phyloP scores from a whole-genome alignment of 1,140 invertebrate species.

The Nymphalis io region DNA sequence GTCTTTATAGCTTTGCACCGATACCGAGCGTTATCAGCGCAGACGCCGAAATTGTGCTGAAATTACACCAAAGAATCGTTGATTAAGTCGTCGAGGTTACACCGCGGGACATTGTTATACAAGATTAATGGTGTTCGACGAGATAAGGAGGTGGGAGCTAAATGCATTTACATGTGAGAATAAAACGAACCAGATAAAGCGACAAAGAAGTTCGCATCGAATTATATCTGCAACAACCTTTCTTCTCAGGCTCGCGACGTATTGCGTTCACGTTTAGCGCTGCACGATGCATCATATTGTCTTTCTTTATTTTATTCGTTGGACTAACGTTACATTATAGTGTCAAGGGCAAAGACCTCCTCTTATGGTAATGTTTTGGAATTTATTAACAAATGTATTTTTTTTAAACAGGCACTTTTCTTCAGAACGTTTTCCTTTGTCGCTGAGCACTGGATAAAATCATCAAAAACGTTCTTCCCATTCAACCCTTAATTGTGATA shows the following conservation, averaged over 20 bases:
- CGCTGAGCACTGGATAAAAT: no score
- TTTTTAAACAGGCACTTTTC: no score
- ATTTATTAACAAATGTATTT: no score
- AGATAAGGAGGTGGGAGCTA: slow-evolving; percentile 76
- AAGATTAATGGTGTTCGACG: slow-evolving; percentile 75
- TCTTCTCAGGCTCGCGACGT: slow-evolving; percentile 50
- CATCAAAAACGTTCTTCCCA: no score
- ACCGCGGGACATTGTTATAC: slow-evolving; percentile 73
- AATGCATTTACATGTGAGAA: slow-evolving; percentile 80
- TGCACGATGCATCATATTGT: background rate
- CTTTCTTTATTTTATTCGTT: background rate
- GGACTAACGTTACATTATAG: background rate
- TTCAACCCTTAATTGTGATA: no score
- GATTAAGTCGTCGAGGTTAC: slow-evolving; percentile 72
- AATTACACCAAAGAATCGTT: slow-evolving; percentile 52
- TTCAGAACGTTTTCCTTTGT: no score
- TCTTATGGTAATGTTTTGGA: no score
- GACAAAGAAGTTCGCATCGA: slow-evolving; percentile 67
- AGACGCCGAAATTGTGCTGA: slow-evolving; percentile 56
- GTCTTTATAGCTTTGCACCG: slow-evolving; percentile 46
- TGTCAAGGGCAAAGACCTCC: no score
- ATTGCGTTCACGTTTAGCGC: slow-evolving; percentile 20
- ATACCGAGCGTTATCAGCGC: slow-evolving; percentile 55
- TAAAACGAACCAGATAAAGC: slow-evolving; percentile 70
- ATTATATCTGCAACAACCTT: slow-evolving; percentile 45